Evolutionary conservation across 2,797 vertebrate genomes (phyloP).

Genomic region (Myotis findleyi): DNA sequence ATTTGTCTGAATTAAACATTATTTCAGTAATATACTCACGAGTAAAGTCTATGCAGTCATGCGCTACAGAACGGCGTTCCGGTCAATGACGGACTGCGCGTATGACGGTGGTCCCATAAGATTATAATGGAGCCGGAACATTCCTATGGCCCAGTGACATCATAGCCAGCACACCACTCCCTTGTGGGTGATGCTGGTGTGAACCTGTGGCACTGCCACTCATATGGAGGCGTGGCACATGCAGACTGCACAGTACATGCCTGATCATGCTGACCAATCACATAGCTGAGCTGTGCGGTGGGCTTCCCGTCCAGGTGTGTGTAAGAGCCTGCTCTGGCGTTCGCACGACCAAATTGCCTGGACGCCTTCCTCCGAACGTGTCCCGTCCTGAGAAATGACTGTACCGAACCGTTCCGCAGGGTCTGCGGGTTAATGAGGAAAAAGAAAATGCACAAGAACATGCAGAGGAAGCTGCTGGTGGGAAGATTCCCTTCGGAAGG

Average conservation of each 20-base stretch:
- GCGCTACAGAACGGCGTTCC: rapidly evolving
- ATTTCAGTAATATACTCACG: not conserved
- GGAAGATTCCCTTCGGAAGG: not conserved
- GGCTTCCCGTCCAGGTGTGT: not conserved
- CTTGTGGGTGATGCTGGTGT: not conserved
- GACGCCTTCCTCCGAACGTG: no score
- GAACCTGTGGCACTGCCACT: no score
- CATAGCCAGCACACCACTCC: rapidly evolving
- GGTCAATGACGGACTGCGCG: rapidly evolving
- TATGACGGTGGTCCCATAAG: rapidly evolving
- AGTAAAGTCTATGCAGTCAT: rapidly evolving
- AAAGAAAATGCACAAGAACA: not conserved
- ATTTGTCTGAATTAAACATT: not conserved
- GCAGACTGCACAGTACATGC: rapidly evolving
- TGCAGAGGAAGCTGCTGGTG: not conserved
- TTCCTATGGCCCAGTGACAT: no score
- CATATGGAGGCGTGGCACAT: rapidly evolving
- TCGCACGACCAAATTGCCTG: rapidly evolving
- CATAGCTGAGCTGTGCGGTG: no score
- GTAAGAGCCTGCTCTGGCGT: not conserved
- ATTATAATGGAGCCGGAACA: no score
- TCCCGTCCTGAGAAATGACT: not conserved
- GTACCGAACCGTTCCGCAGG: not conserved
- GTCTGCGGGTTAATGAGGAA: not conserved
- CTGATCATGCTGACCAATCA: not conserved